Evolutionary conservation across 1,140 invertebrate species (phyloP).

Genomic region (Pantala flavescens): DNA sequence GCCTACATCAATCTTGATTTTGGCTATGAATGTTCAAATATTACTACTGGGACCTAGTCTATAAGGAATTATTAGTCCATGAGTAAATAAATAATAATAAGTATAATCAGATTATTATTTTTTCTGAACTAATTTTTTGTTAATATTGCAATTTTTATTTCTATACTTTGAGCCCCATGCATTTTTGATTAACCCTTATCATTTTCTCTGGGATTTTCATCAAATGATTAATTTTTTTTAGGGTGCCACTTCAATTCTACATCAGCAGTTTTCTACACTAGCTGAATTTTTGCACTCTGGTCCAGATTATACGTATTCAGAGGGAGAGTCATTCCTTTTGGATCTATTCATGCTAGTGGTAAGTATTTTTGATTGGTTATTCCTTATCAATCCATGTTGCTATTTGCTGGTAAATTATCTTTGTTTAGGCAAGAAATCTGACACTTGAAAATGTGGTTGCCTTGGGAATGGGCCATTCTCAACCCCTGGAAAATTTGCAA

Average conservation of each 20-base stretch:
- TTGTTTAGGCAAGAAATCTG: constrained; percentile 29
- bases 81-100: too few species aligned
- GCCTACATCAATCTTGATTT: too few species aligned
- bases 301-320: constrained; percentile 31
- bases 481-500: constrained; percentile 27
- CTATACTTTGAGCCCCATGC: too few species aligned
- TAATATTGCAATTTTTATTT: too few species aligned
- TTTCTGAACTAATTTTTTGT: too few species aligned
- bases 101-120: too few species aligned
- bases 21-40: too few species aligned
- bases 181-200: too few species aligned
- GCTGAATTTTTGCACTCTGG: constrained; percentile 36
- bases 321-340: constrained; percentile 36
- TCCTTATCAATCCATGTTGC: neutral
- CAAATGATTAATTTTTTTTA: neutral
- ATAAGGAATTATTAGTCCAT: too few species aligned
- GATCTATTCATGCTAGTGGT: constrained; percentile 35
- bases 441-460: constrained; percentile 38
- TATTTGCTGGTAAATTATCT: constrained; percentile 24
- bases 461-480: constrained; percentile 34
- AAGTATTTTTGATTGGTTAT: constrained; percentile 25
- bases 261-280: constrained; percentile 29
- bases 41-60: too few species aligned
- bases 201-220: too few species aligned
- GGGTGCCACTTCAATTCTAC: neutral